These are phyloP conservation scores for Petrocephalus schoutedeni DNA, from an alignment of 2,797 vertebrate genomes.

Conservation along the genomic window DNA sequence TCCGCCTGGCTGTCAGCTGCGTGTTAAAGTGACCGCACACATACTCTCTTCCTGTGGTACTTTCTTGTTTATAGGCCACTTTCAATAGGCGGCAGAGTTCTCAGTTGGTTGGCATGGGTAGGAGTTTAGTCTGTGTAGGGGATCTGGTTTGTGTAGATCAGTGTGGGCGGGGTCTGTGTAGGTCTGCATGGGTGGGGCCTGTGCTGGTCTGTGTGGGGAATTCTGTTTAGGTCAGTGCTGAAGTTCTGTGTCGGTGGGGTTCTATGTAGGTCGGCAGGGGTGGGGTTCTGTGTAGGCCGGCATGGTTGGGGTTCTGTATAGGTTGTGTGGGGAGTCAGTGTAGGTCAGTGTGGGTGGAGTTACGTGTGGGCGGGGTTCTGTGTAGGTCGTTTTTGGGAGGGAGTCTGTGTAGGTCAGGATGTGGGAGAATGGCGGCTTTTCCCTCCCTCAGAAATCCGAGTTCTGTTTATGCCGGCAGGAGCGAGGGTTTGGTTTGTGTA, in stretches of 20 bases:
- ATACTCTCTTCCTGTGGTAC: not conserved
- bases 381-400: too few species aligned
- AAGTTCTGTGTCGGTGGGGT: not conserved
- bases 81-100: not conserved
- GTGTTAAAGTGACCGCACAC: not conserved
- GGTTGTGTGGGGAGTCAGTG: not conserved
- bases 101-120: constrained; percentile 27
- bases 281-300: not conserved
- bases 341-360: not conserved
- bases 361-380: not conserved
- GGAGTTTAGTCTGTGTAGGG: too few species aligned
- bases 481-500: too few species aligned
- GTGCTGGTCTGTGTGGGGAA: not conserved
- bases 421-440: too few species aligned
- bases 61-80: constrained; percentile 18
- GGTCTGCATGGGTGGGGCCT: not conserved
- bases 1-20: not conserved
- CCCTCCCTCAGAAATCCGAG: too few species aligned
- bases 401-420: too few species aligned
- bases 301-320: not conserved
- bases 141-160: too few species aligned
- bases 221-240: too few species aligned
- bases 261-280: not conserved
- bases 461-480: too few species aligned
- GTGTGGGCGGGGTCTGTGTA: too few species aligned